Base-by-base conservation (phyloP, 2,113 vertebrate species). In the Prochilodus magdalenae region DNA sequence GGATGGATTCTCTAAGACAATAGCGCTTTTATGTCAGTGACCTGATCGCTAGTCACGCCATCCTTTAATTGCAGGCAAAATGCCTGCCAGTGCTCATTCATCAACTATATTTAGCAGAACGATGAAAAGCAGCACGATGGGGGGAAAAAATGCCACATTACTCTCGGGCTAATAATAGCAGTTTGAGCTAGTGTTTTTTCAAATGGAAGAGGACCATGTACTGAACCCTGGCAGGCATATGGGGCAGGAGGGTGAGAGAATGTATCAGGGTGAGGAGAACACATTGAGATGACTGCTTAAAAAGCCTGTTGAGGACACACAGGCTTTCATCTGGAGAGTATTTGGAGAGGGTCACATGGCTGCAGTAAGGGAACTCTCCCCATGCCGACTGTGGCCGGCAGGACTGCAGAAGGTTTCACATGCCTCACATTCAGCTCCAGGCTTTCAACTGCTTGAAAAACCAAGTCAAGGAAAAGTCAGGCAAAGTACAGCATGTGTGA, bases 111-210 rank as follows among this genome's bases (percentile, higher is more conserved):
- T 91, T 91, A 90, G 82, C 87, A 26, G 70, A 73, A 73, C 22
- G 67, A 69, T 53, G 55, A 79, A 84, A 86, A 81, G 79, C 24
- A 85, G 76, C 29, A 71, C 77, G 65, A 3, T 55, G 3, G 11
- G 16, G 60, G 1, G 55, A 79, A 81, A 82, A 71, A 63, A 16
- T n/a, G 10, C 29, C 30, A 75, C 44, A 55, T 63, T 90, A 70
- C 82, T 82, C 80, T 51, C 70, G 6, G 26, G 1, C 90, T 95
- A 89, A 92, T 92, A 92, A 91, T 91, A 94, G 87, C 84, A 86
- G 24, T 75, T 30, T 80, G 62, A 60, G 44, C 63, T 71, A 69
- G 40, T 44, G 66, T 67, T 83, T 44, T 69, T 29, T 26, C 24
- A 59, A 81, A 73, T 73, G 59, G 66, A 84, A 62, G 27, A 67